These are phyloP conservation scores for Otis tarda DNA, from an alignment of 2,113 vertebrate species.

Conservation along the genomic window DNA sequence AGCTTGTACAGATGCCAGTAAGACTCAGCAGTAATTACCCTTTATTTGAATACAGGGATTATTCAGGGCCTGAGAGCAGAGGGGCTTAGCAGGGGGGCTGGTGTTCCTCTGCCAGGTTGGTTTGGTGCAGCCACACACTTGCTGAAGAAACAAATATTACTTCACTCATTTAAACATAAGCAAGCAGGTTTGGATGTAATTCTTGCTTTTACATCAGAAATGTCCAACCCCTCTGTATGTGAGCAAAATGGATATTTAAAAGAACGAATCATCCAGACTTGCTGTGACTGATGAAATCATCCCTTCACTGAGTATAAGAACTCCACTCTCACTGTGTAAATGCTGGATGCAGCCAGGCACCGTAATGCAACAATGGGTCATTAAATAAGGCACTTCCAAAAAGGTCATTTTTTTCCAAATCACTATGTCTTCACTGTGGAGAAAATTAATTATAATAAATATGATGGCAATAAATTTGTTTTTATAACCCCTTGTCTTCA, in stretches of 20 bases:
- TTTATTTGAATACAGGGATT: not conserved
- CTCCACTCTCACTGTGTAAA: not conserved
- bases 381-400: constrained; percentile 6
- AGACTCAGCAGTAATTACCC: not conserved
- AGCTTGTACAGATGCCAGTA: not conserved
- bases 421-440: not conserved
- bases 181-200: not conserved
- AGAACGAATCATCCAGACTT: not conserved
- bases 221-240: not conserved
- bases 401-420: constrained; percentile 18
- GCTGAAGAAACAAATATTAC: not conserved
- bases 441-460: constrained; percentile 18
- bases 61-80: not conserved
- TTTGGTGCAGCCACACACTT: not conserved
- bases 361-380: not conserved
- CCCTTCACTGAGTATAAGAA: not conserved
- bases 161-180: not conserved
- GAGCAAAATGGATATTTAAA: not conserved
- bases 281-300: not conserved
- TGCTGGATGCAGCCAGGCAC: not conserved
- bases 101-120: not conserved
- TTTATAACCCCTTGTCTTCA: constrained; percentile 31
- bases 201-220: not conserved
- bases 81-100: not conserved
- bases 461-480: constrained; percentile 2